Evolutionary conservation across 2,797 vertebrate genomes (phyloP).

Genomic region (Hybognathus amarus): DNA sequence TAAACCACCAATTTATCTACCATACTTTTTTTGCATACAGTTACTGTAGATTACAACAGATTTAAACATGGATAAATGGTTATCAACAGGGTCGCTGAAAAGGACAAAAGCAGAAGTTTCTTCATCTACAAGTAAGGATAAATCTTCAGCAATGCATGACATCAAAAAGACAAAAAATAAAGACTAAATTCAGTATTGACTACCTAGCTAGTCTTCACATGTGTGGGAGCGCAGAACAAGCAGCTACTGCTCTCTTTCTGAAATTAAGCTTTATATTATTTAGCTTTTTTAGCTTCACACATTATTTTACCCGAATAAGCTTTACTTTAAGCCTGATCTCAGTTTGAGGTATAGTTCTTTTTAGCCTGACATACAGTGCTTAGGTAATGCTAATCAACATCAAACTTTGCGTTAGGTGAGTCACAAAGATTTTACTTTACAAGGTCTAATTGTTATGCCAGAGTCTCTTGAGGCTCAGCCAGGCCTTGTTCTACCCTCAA

Average conservation of each 20-base stretch:
- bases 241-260: background rate
- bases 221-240: background rate
- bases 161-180: background rate
- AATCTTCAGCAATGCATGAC: constrained; percentile 10
- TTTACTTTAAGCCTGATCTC: too few relatives aligned
- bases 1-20: background rate
- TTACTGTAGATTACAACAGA: background rate
- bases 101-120: constrained; percentile 10
- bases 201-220: background rate
- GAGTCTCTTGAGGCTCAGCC: background rate
- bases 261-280: background rate
- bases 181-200: background rate
- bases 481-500: background rate
- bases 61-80: constrained; percentile 13
- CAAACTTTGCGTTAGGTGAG: background rate
- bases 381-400: background rate
- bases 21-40: background rate
- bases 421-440: background rate
- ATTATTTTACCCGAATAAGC: background rate
- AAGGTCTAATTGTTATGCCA: background rate
- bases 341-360: background rate
- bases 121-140: constrained; percentile 11
- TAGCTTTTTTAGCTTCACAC: background rate
- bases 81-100: constrained; percentile 12
- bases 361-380: background rate